phyloP scores from a whole-genome alignment of 2,797 vertebrate genomes.

The Arnoldichthys spilopterus region DNA sequence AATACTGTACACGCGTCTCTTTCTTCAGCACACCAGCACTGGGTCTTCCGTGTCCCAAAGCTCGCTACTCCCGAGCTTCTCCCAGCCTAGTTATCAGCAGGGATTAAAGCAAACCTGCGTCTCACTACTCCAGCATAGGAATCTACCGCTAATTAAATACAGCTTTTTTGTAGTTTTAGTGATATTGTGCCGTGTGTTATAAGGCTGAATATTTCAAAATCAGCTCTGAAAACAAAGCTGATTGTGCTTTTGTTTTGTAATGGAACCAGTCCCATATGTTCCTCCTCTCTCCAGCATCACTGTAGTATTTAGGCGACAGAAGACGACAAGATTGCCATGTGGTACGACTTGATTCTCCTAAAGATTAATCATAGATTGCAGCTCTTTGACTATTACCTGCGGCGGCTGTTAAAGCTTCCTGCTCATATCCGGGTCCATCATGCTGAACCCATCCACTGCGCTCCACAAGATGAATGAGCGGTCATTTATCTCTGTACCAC shows the following conservation, averaged over 20 bases:
- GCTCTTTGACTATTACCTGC: neutral
- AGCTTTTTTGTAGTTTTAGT: neutral
- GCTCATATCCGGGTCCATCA: constrained; percentile 48
- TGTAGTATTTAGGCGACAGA: constrained; percentile 38
- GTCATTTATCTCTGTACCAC: constrained; percentile 55
- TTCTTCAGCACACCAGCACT: constrained; percentile 36
- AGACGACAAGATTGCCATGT: constrained; percentile 18
- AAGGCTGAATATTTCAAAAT: neutral
- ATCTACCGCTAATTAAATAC: neutral
- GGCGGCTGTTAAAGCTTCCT: constrained; percentile 7
- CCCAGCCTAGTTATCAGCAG: neutral
- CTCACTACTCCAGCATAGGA: neutral
- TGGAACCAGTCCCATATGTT: neutral
- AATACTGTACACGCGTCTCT: constrained; percentile 10
- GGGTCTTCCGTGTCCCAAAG: constrained; percentile 44
- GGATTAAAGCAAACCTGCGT: neutral
- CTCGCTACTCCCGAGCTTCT: neutral
- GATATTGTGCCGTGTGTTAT: neutral
- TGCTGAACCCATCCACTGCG: constrained; percentile 20
- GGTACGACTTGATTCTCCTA: constrained; percentile 42
- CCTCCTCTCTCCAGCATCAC: constrained; percentile 10
- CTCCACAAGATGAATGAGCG: constrained; percentile 59
- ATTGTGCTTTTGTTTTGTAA: neutral
- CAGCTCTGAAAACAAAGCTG: neutral
- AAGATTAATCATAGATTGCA: constrained; percentile 60